Evolutionary conservation across 30 jellyfish, hydroid and myxozoan species (phyloP).

Genomic region (Hydra vulgaris): DNA sequence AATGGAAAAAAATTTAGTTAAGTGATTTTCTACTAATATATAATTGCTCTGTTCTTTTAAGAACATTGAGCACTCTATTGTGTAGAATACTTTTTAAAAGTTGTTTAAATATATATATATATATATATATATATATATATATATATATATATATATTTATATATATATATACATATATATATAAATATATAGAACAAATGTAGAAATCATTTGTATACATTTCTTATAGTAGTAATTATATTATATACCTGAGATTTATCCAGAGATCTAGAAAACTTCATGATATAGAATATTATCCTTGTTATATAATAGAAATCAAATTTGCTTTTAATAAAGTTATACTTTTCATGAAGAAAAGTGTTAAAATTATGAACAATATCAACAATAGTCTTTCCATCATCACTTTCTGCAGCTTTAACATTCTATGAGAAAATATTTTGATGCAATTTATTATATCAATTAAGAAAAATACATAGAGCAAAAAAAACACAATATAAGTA

Average conservation of each 20-base stretch:
- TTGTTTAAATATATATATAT: too few species aligned
- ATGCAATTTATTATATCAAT: too few species aligned
- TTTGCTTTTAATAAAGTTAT: not conserved
- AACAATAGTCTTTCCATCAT: not conserved
- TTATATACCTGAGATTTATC: not conserved
- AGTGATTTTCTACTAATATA: too few species aligned
- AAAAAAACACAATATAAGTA: not conserved
- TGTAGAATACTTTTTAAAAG: too few species aligned
- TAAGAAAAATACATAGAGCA: too few species aligned
- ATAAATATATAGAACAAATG: too few species aligned
- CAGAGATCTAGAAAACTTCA: not conserved
- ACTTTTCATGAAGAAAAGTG: not conserved
- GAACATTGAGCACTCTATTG: too few species aligned
- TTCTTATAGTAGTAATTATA: not conserved
- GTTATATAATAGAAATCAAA: conserved; percentile 9
- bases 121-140: too few species aligned
- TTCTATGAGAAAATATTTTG: not conserved
- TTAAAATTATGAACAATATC: not conserved
- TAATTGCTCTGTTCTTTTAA: too few species aligned
- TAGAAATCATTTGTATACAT: not conserved
- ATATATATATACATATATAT: too few species aligned
- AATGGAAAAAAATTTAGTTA: too few species aligned
- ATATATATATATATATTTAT: too few species aligned
- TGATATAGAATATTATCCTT: conserved; percentile 8
- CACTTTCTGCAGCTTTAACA: not conserved